phyloP scores from a whole-genome alignment of 1,140 invertebrate species.

The Dendroctonus valens region DNA sequence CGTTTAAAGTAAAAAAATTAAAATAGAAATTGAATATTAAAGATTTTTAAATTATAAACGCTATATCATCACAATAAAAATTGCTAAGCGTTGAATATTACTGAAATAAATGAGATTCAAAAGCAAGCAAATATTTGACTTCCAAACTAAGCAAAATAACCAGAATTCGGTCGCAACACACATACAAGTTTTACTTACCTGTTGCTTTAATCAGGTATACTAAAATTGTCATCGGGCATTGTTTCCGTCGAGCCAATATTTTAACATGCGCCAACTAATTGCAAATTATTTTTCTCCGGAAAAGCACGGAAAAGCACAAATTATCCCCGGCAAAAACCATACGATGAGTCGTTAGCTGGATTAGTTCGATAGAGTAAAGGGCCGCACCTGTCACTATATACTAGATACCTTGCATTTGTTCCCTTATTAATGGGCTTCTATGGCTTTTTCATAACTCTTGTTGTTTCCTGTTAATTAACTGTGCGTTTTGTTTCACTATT shows the following conservation, averaged over 20 bases:
- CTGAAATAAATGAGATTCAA: too few relatives aligned
- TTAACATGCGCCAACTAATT: conserved; percentile 3
- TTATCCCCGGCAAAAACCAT: conserved; percentile 8
- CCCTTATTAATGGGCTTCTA: conserved; percentile 13
- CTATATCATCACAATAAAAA: too few relatives aligned
- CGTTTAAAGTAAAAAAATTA: too few relatives aligned
- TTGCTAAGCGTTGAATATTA: too few relatives aligned
- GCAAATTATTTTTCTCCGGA: conserved; percentile 10
- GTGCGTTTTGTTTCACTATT: not conserved
- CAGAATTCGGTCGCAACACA: too few relatives aligned
- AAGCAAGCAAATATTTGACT: too few relatives aligned
- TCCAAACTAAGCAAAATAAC: too few relatives aligned
- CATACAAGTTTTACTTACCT: too few relatives aligned
- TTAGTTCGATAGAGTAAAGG: conserved; percentile 7
- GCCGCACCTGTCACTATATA: conserved; percentile 12
- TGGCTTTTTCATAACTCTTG: conserved; percentile 7
- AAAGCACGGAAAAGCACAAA: conserved; percentile 11
- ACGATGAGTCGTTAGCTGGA: conserved; percentile 16
- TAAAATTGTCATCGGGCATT: too few relatives aligned
- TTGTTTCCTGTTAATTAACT: conserved; percentile 15
- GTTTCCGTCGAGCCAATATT: conserved; percentile 1
- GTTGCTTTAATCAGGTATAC: too few relatives aligned
- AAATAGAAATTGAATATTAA: too few relatives aligned
- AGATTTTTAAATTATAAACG: too few relatives aligned
- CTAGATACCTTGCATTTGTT: not conserved